Conservation (phyloP, 2,888 invertebrate genomes). For the Tetramorium bicarinatum region DNA sequence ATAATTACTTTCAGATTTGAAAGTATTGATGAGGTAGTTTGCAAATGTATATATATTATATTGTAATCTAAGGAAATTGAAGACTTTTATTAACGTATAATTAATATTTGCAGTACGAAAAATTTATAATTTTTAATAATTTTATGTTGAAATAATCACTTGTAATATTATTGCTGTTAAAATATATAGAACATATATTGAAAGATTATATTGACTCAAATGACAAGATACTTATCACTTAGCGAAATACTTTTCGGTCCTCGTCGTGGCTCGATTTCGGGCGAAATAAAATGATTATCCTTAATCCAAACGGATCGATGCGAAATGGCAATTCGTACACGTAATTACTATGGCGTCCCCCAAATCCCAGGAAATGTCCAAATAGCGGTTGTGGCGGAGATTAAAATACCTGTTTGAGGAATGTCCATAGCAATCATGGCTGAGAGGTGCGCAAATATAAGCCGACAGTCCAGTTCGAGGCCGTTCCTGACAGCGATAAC, state of each 20-base stretch:
- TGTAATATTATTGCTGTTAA: not conserved
- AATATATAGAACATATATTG: not conserved
- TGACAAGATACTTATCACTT: not conserved
- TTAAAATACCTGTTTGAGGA: slow-evolving; percentile 41
- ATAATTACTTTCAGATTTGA: not conserved
- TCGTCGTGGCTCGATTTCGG: not conserved
- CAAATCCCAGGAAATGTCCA: slow-evolving; percentile 34
- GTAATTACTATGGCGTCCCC: slow-evolving; percentile 11
- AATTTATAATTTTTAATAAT: slow-evolving; percentile 6
- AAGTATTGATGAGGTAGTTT: not conserved
- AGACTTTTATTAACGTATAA: not conserved
- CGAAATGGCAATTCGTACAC: slow-evolving; percentile 24
- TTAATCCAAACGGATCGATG: slow-evolving; percentile 8
- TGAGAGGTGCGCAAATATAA: slow-evolving; percentile 35
- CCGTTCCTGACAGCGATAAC: slow-evolving; percentile 32
- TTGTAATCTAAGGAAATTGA: not conserved
- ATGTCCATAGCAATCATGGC: slow-evolving; percentile 9
- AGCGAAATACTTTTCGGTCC: not conserved
- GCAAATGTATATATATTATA: not conserved
- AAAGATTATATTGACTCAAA: not conserved
- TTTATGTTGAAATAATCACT: not conserved
- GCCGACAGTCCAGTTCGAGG: slow-evolving; percentile 30
- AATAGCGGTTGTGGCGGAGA: slow-evolving; percentile 7
- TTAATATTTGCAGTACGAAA: not conserved
- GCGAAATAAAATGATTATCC: slow-evolving; percentile 9